Evolutionary conservation across 2,113 vertebrate genomes (phyloP).

Genomic region (Scytalopus superciliaris): DNA sequence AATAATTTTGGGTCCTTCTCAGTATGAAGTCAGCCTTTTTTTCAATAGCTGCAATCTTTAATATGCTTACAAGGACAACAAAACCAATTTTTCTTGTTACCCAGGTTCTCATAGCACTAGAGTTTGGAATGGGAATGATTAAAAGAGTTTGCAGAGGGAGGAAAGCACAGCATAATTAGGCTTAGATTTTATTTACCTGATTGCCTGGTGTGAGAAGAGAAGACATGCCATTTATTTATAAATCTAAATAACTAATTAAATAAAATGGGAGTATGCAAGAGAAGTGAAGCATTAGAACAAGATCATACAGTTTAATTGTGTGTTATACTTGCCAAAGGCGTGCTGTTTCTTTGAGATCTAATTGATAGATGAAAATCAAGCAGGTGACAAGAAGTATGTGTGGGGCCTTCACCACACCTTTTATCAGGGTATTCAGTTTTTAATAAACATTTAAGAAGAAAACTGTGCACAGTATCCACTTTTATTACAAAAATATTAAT

Average conservation of each 20-base stretch:
- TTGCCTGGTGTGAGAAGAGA: constrained; percentile 7
- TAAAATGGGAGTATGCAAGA: background rate
- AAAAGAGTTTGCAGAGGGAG: constrained; percentile 3
- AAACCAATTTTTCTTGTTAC: background rate
- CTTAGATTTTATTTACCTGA: constrained; percentile 31
- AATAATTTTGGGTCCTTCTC: background rate
- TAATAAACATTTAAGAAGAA: background rate
- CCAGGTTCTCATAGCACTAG: background rate
- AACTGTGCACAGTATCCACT: background rate
- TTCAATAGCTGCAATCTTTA: background rate
- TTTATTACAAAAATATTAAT: background rate
- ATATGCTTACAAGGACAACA: background rate
- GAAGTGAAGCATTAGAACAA: background rate
- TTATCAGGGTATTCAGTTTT: background rate
- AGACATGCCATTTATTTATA: constrained; percentile 18
- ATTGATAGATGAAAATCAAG: constrained; percentile 13
- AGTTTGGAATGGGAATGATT: background rate
- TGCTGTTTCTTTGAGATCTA: constrained; percentile 17
- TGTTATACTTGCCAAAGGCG: background rate
- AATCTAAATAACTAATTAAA: constrained; percentile 38
- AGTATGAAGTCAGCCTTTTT: background rate
- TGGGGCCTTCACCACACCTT: background rate
- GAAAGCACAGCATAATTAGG: constrained; percentile 3
- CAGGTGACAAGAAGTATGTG: background rate
- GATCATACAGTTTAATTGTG: background rate